Evolutionary conservation across 2,888 invertebrate genomes (phyloP), one percentile per base, ranked within the genome.

Genomic region (Thecophora atra): DNA sequence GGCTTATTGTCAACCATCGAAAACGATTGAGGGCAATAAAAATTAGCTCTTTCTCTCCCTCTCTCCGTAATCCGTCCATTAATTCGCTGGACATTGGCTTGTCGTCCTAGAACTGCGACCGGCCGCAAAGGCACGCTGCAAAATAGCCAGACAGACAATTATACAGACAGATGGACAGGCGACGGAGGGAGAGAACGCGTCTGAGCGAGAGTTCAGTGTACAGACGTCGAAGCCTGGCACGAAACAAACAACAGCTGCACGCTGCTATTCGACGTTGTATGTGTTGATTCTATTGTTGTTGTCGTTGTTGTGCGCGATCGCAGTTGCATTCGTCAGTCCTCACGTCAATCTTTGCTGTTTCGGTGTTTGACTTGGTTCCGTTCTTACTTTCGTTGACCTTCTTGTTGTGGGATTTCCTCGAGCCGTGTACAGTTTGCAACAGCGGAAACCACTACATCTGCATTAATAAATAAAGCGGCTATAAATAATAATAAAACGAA

Each of bases 91-190:
- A 17, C 47, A 47, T n/a, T 47, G 5, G 8, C 47, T 5, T 4
- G 17, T 15, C 47, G 47, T 47, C n/a, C n/a, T 15, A 17, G 44
- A 44, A 6, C 47, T 47, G 47, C n/a, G 15, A 17, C 17, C 15
- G 17, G 47, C 47, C 15, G 51, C 4, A 42, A 44, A 15, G 26
- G 28, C 24, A 24, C 13, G n/a, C 7, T n/a, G 71, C 15, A 21
- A 64, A 68, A 68, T 63, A 26, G 62, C n/a, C 69, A 65, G 70
- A 70, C 73, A 60, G 70, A 75, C 44, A 65, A 66, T 68, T 69
- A 60, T 60, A 72, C 44, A 65, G 47, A 58, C 69, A 26, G 69
- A 26, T 47, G 19, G 69, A 26, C 42, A 47, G 19, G 24, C 60
- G 37, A 37, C 37, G 6, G 37, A 1, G 37, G 7, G 37, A 37